phyloP scores from a whole-genome alignment of 2,113 vertebrate species.

The Suricata suricatta region DNA sequence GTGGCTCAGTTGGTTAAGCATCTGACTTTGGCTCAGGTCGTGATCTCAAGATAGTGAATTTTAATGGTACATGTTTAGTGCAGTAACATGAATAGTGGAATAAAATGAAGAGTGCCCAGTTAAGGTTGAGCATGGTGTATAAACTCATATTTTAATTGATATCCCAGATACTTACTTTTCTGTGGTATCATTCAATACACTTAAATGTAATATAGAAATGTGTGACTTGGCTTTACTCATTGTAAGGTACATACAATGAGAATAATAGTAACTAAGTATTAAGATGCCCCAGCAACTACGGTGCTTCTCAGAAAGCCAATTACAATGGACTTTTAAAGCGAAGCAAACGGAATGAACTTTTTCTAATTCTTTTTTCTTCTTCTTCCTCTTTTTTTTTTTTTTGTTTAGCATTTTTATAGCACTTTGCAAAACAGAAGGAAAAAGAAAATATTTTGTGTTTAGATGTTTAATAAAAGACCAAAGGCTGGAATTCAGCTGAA shows the following conservation, averaged over 20 bases:
- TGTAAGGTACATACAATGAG: not conserved
- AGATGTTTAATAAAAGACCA: not conserved
- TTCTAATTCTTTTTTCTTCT: not conserved
- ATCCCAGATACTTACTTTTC: conserved; percentile 13
- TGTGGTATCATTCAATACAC: not conserved
- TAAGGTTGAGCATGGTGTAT: not conserved
- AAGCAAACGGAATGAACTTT: not conserved
- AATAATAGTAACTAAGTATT: conserved; percentile 4
- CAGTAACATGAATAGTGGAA: not conserved
- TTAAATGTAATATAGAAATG: not conserved
- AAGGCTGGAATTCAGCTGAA: conserved; percentile 27
- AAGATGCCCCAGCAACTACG: not conserved
- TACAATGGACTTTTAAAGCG: conserved; percentile 2
- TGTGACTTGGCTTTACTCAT: conserved; percentile 10
- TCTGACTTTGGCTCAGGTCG: no score
- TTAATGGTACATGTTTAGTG: not conserved
- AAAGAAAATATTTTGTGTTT: conserved; percentile 24
- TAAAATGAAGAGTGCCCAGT: not conserved
- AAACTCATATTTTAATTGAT: not conserved
- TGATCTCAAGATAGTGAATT: not conserved
- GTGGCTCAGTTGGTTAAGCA: no score
- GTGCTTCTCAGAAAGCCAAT: not conserved
- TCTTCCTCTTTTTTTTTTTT: not conserved
- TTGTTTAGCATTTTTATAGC: not conserved
- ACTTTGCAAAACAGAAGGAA: not conserved